Conservation (phyloP, 2,797 vertebrate species). For the Phataginus tetradactyla region DNA sequence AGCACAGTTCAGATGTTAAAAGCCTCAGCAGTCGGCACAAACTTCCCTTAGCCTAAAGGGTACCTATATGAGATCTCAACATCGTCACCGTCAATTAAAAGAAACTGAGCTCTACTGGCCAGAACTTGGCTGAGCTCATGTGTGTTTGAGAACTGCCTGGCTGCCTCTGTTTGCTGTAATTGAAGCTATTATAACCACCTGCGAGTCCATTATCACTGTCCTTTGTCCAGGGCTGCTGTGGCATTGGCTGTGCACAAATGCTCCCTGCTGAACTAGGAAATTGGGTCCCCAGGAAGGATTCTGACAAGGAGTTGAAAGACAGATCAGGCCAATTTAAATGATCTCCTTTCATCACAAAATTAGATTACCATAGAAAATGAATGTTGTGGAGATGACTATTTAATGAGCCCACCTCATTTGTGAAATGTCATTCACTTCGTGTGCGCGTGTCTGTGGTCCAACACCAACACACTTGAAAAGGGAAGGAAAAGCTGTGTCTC, state of each 20-base stretch:
- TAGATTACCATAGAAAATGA: constrained; percentile 72
- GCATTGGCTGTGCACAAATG: background rate
- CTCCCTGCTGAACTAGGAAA: constrained; percentile 71
- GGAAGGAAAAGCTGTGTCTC: background rate
- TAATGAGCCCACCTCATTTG: constrained; percentile 53
- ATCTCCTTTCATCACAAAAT: constrained; percentile 73
- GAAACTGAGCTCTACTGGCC: background rate
- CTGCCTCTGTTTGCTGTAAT: constrained; percentile 24
- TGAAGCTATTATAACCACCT: constrained; percentile 66
- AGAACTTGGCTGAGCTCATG: background rate
- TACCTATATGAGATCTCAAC: background rate
- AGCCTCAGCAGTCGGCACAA: background rate
- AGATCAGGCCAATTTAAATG: constrained; percentile 57
- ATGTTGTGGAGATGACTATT: background rate
- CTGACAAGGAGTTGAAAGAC: constrained; percentile 55
- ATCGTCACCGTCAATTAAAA: background rate
- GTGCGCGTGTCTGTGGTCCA: background rate
- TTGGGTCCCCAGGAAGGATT: constrained; percentile 42
- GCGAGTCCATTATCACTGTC: background rate
- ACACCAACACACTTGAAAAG: background rate
- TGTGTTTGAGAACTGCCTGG: background rate
- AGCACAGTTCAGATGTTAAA: background rate
- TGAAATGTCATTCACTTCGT: constrained; percentile 22
- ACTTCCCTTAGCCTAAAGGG: background rate
- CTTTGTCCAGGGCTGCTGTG: constrained; percentile 15